Percentiles rank a stretch among this genome's conserved stretches.
Conservation (phyloP, 2,797 vertebrate species). For the Melanotaenia nigrans region DNA sequence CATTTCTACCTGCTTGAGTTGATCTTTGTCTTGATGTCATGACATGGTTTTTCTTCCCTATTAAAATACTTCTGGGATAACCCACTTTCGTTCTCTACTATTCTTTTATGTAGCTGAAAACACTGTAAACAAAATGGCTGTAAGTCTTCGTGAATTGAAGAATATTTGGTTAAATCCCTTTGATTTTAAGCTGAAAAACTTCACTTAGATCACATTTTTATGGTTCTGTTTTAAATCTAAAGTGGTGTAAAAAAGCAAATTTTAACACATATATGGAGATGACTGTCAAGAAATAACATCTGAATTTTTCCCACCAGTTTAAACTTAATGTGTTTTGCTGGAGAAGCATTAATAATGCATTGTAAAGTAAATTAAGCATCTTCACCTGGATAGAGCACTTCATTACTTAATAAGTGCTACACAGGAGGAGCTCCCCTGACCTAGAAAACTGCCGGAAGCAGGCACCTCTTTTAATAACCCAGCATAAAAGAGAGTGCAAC, state of each 20-base stretch:
- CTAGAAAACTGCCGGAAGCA: constrained; percentile 75
- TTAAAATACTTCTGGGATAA: no score
- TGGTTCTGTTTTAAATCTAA: neutral
- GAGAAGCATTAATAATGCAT: constrained; percentile 34
- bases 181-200: neutral
- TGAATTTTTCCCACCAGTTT: neutral
- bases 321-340: constrained; percentile 7
- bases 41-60: no score
- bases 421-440: constrained; percentile 70
- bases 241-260: neutral
- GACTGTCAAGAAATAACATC: neutral
- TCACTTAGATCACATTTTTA: neutral
- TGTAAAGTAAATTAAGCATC: constrained; percentile 35
- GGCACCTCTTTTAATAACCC: constrained; percentile 71
- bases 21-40: no score
- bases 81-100: neutral
- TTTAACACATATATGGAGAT: neutral
- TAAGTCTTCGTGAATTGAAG: neutral
- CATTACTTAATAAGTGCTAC: constrained; percentile 51
- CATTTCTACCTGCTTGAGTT: neutral
- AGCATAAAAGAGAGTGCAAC: constrained; percentile 45
- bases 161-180: neutral
- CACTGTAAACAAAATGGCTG: neutral
- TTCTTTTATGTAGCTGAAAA: neutral
- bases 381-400: constrained; percentile 43